Percentiles rank a stretch among this genome's conserved stretches.
These are phyloP conservation scores for Drosophila arizonae DNA, from an alignment of 1,140 invertebrate species.

Conservation along the genomic window DNA sequence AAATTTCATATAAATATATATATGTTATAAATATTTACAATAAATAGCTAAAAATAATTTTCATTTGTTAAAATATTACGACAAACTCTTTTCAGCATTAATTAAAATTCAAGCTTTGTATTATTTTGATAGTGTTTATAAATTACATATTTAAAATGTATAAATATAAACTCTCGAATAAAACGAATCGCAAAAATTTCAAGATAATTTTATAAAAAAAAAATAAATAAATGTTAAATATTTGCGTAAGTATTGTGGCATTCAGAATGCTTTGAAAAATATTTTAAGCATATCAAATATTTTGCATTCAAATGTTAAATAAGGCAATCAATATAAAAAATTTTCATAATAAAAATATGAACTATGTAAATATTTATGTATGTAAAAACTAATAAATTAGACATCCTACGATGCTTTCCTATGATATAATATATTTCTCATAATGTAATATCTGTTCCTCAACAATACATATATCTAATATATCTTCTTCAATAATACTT, in stretches of 20 bases:
- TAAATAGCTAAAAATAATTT: too few species aligned
- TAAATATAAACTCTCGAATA: neutral
- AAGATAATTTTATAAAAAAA: neutral
- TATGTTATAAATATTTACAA: neutral
- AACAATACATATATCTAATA: too few species aligned
- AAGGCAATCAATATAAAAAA: too few species aligned
- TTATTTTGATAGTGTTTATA: slow-evolving; percentile 1
- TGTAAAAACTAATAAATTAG: too few species aligned
- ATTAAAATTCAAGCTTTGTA: neutral
- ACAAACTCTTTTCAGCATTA: neutral
- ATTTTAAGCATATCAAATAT: neutral
- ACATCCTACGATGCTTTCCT: too few species aligned
- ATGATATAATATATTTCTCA: too few species aligned
- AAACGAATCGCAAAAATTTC: neutral
- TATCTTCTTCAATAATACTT: too few species aligned
- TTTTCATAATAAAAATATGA: too few species aligned
- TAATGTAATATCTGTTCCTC: too few species aligned
- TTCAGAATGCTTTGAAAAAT: neutral
- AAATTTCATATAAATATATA: neutral
- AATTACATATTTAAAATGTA: neutral
- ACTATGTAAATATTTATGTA: too few species aligned
- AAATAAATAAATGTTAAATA: neutral
- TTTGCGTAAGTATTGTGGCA: slow-evolving; percentile 2
- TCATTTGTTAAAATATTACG: too few species aligned
- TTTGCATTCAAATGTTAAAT: neutral